Evolutionary conservation across 2,888 invertebrate genomes (phyloP), one percentile per base, ranked within the genome.

Genomic region (Brachyptera risi): DNA sequence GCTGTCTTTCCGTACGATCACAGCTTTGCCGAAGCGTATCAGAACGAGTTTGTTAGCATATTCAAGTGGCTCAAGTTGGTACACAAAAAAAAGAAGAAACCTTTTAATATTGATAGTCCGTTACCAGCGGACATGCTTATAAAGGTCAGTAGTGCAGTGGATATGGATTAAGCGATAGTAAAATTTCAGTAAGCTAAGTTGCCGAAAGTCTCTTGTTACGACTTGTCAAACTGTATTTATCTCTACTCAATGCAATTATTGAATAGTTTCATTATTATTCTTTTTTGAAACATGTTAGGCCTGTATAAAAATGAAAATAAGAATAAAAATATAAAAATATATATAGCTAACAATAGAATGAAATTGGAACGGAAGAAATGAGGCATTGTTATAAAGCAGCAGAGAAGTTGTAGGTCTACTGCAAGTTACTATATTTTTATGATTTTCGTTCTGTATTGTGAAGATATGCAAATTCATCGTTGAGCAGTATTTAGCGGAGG

Each of bases 1-100:
- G 85, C 80, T 68, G 82, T 85, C 66, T 95, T 94, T 71, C 95
- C 95, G 0, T 89, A 93, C 75, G 86, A 90, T 69, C 94, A 94
- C 71, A 83, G 89, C 58, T 95, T 91, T 72, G 90, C 92, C 15
- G 89, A 90, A 63, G 91, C 93, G 0, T 86, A 93, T 62, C 92
- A 92, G 71, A 91, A 92, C 66, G 91, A 94, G 71, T 85, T 92
- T 63, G 83, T 96, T n/a, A 91, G 92, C 1, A 80, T 94, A 27
- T 85, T 91, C 71, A 98, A 96, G 73, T 99, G 98, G 98, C 75
- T 97, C 59, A 96, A 95, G 74, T 76, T 88, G 63, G 82, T 94
- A 11, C 96, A 96, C 73, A 74, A 75, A 31, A 72, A 69, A 56
- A 80, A 84, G 72, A 87, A 85, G 72, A 83, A 82, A 56, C 82